Base-by-base conservation (phyloP, 2,797 vertebrate genomes). In the Danio kyathit region DNA sequence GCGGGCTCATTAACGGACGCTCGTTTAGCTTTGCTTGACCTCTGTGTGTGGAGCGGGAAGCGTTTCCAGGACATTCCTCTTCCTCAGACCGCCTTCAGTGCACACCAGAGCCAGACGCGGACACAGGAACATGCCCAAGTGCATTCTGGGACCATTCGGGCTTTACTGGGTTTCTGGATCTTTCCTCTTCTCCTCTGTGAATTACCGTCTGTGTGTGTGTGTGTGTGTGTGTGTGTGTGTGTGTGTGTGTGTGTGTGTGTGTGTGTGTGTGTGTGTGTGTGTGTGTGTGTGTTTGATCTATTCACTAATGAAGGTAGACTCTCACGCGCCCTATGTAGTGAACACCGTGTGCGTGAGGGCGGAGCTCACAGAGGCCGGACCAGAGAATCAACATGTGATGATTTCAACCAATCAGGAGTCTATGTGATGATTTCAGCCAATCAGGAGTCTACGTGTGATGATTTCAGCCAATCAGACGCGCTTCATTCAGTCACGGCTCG, bases 61-160 rank as follows among this genome's bases (percentile, higher is more conserved):
- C 16, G 11, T 64, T 67, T 67, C 52, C 48, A 13, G 46, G 44
- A 44, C 57, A 64, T 72, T 79, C 77, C 77, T 64, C 77, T 52
- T 66, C 63, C 38, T 76, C 74, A 44, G 49, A 76, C 38, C 12
- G 48, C 29, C 51, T 48, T 13, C 9, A 21, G 40, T n/a, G 9
- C 1, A 12, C 49, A 1, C 17, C 1, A 6, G 71, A 48, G 56
- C 48, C 13, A 6, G 10, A 11, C 67, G 1, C 7, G 14, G 8
- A 13, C 38, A 7, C 5, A 41, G 38, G 48, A 21, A n/a, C 38
- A 52, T 19, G 38, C 48, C 43, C 59, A 43, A 4, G 13, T 19
- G 38, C 12, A 16, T 43, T 74, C 41, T 76, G 54, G 54, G 76
- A 61, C 66, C 76, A 79, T 51, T 57, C 8, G 7, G 21, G 51